Conservation (phyloP, 2,113 vertebrate species). For the Narcine bancroftii region DNA sequence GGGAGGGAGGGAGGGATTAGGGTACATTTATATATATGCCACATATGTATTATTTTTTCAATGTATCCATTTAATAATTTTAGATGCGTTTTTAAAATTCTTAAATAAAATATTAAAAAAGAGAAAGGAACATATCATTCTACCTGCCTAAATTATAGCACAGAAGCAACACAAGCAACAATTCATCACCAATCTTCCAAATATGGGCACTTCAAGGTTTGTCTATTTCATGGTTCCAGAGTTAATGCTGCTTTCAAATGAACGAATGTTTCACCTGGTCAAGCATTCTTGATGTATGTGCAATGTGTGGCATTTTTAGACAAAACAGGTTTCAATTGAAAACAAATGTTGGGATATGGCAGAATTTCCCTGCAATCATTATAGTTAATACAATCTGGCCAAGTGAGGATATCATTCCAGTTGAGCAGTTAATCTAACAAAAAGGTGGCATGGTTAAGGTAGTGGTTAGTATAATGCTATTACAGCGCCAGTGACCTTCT, state of each 20-base stretch:
- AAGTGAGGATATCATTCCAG: neutral
- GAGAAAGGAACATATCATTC: neutral
- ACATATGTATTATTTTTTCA: too few species aligned
- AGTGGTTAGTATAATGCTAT: too few species aligned
- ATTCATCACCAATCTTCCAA: neutral
- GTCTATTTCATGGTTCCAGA: neutral
- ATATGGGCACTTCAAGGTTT: neutral
- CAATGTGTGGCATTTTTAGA: conserved; percentile 19
- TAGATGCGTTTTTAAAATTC: too few species aligned
- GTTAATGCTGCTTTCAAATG: neutral
- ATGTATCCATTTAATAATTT: too few species aligned
- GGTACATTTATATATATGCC: too few species aligned
- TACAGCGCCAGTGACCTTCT: too few species aligned
- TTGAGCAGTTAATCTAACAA: conserved; percentile 12
- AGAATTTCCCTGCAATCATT: neutral
- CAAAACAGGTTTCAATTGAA: conserved; percentile 20
- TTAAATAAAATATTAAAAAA: too few species aligned
- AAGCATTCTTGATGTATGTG: conserved; percentile 10
- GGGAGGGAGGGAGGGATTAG: too few species aligned
- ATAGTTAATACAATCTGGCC: neutral
- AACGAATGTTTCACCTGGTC: conserved; percentile 1
- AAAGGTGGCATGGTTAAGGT: too few species aligned
- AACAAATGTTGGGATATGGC: conserved; percentile 31
- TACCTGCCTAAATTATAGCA: neutral
- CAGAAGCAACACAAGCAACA: neutral